These are phyloP conservation scores for Brachyopa scutellaris DNA, from an alignment of 2,888 invertebrate genomes.

Conservation along the genomic window DNA sequence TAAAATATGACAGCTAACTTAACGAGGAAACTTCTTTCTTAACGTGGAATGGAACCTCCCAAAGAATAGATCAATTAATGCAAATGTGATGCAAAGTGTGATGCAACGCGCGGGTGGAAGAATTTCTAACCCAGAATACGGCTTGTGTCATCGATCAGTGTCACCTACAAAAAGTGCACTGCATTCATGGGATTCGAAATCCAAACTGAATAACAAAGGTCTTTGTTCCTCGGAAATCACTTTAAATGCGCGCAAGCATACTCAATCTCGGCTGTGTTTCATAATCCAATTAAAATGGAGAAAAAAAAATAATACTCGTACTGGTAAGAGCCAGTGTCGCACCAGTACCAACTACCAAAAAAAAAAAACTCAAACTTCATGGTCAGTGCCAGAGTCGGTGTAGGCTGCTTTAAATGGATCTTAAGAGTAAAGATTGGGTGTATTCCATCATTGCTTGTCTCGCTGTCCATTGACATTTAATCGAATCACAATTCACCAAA, in stretches of 20 bases:
- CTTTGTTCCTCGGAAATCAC: slow-evolving; percentile 12
- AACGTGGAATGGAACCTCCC: background rate
- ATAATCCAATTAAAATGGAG: slow-evolving; percentile 55
- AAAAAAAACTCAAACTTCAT: slow-evolving; percentile 40
- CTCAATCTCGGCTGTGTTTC: slow-evolving; percentile 12
- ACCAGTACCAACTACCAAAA: background rate
- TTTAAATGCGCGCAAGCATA: background rate
- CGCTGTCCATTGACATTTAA: slow-evolving; percentile 51
- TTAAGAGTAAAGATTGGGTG: background rate
- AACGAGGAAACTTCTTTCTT: background rate
- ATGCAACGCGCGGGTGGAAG: background rate
- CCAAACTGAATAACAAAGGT: slow-evolving; percentile 50
- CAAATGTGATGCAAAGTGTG: background rate
- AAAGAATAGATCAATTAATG: background rate
- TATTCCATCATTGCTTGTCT: slow-evolving; percentile 40
- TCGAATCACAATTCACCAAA: slow-evolving; percentile 27
- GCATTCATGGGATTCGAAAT: slow-evolving; percentile 2
- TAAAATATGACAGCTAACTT: slow-evolving; percentile 8
- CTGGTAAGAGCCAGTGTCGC: slow-evolving; percentile 4
- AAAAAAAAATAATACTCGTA: background rate
- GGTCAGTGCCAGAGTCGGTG: slow-evolving; percentile 49
- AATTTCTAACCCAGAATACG: slow-evolving; percentile 11
- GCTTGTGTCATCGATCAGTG: slow-evolving; percentile 44
- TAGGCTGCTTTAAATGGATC: slow-evolving; percentile 20
- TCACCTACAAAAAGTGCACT: slow-evolving; percentile 20